phyloP scores from a whole-genome alignment of 2,113 vertebrate species.

The Nannobrachium achirus region DNA sequence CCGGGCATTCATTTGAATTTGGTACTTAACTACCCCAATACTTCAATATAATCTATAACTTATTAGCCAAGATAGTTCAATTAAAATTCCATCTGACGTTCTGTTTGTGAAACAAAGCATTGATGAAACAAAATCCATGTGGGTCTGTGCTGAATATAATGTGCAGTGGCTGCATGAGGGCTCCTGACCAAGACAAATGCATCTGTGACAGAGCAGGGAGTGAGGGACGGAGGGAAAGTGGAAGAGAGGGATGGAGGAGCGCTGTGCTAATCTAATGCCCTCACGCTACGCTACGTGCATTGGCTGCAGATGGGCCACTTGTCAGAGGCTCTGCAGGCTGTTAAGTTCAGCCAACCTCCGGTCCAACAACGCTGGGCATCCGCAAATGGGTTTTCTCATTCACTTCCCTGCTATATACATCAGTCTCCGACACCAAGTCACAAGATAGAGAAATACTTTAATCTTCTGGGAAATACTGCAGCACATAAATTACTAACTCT shows the following conservation, averaged over 20 bases:
- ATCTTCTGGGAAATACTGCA: neutral
- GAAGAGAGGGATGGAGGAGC: slow-evolving; percentile 23
- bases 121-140: slow-evolving; percentile 29
- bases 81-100: neutral
- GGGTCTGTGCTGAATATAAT: slow-evolving; percentile 17
- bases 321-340: slow-evolving; percentile 32
- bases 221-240: neutral
- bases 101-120: no score
- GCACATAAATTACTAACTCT: no score
- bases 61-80: slow-evolving; percentile 3
- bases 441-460: neutral
- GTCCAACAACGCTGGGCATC: neutral
- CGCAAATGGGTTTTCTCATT: neutral
- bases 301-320: slow-evolving; percentile 41
- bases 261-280: slow-evolving; percentile 48
- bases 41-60: slow-evolving; percentile 19
- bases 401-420: slow-evolving; percentile 13
- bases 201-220: slow-evolving; percentile 18
- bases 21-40: neutral
- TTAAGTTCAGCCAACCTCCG: slow-evolving; percentile 8
- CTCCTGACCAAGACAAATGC: slow-evolving; percentile 18
- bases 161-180: slow-evolving; percentile 19
- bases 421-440: slow-evolving; percentile 8
- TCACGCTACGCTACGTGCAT: slow-evolving; percentile 14
- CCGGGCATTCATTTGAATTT: neutral